Conservation (phyloP, 30 jellyfish, hydroid and myxozoan genomes). For the Cassiopea xamachana region DNA sequence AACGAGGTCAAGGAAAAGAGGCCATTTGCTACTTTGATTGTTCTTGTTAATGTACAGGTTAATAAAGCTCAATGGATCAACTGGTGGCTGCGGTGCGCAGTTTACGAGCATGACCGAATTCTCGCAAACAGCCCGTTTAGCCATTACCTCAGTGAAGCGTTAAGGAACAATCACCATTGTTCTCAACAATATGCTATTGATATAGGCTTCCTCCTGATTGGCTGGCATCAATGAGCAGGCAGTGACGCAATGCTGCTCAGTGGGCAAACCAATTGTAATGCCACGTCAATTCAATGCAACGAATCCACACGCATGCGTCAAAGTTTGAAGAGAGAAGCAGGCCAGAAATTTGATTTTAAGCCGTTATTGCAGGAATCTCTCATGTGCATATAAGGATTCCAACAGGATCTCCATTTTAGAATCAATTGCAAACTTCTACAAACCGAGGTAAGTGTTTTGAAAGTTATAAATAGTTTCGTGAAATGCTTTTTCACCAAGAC, state of each 20-base stretch:
- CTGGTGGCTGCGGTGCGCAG: conserved; percentile 70
- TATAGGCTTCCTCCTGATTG: conserved; percentile 57
- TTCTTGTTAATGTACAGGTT: conserved; percentile 51
- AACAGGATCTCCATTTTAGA: not conserved
- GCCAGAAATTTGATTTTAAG: conserved; percentile 38
- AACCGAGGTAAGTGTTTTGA: conserved; percentile 35
- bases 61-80: conserved; percentile 76
- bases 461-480: not conserved
- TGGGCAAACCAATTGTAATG: conserved; percentile 88
- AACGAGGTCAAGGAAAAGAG: conserved; percentile 63
- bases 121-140: conserved; percentile 67
- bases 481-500: not conserved
- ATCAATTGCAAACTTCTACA: conserved; percentile 11
- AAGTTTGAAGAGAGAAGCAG: conserved; percentile 25
- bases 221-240: conserved; percentile 72
- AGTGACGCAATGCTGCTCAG: conserved; percentile 91
- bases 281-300: conserved; percentile 85
- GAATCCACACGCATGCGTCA: conserved; percentile 91
- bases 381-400: conserved; percentile 36
- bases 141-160: conserved; percentile 88
- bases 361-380: conserved; percentile 44
- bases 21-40: conserved; percentile 41
- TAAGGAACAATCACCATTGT: conserved; percentile 70
- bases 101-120: conserved; percentile 69
- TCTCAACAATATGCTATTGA: conserved; percentile 45